A percentile compares a stretch with the other conserved stretches of the same genome.
These are phyloP conservation scores for Lycodopsis pacificus DNA, from an alignment of 2,797 vertebrate genomes.

Conservation along the genomic window DNA sequence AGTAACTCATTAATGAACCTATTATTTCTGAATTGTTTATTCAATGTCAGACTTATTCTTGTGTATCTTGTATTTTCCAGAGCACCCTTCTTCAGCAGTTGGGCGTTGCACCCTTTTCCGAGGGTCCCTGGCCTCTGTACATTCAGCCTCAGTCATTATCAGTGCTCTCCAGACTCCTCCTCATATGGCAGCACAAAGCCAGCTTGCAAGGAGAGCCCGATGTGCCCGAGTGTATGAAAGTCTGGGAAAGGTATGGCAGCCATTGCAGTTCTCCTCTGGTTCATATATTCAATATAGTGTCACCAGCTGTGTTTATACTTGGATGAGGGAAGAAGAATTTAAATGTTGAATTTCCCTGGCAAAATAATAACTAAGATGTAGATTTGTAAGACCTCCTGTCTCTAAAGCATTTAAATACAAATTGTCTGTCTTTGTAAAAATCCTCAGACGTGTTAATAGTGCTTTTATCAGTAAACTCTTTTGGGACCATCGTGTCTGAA, in stretches of 20 bases:
- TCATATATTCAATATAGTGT: not conserved
- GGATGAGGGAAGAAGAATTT: not conserved
- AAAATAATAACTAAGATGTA: not conserved
- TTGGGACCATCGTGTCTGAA: not conserved
- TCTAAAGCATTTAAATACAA: not conserved
- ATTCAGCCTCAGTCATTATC: slow-evolving; percentile 97
- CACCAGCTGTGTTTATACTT: not conserved
- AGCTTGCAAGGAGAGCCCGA: slow-evolving; percentile 93
- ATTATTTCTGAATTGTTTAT: not conserved
- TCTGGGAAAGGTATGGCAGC: slow-evolving; percentile 95
- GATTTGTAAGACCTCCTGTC: not conserved
- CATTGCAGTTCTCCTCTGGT: not conserved
- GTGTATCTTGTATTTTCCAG: slow-evolving; percentile 77
- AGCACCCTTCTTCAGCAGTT: slow-evolving; percentile 95
- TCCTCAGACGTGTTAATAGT: not conserved
- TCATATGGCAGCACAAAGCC: slow-evolving; percentile 98
- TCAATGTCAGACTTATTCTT: not conserved
- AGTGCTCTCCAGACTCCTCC: slow-evolving; percentile 93
- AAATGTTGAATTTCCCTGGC: not conserved
- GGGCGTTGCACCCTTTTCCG: slow-evolving; percentile 94
- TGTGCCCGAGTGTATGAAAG: slow-evolving; percentile 95
- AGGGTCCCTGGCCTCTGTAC: slow-evolving; percentile 97
- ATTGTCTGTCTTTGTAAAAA: not conserved
- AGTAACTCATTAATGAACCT: not conserved
- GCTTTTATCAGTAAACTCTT: not conserved